Conservation (phyloP, 2,888 invertebrate genomes). For the Timema podura region DNA sequence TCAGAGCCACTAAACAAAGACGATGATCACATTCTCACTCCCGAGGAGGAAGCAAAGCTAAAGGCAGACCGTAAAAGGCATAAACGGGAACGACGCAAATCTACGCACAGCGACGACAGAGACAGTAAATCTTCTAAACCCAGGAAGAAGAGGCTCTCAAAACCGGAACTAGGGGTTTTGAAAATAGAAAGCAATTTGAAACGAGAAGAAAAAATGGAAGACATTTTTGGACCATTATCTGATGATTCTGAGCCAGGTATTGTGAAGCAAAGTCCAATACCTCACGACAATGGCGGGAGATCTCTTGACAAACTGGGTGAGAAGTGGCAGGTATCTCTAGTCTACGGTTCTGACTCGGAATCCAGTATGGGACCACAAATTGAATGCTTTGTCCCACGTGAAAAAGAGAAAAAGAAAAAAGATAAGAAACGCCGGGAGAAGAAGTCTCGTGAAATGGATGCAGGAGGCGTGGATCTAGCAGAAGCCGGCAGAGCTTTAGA, state of each 20-base stretch:
- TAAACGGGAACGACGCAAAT: constrained; percentile 34
- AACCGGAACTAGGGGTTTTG: constrained; percentile 24
- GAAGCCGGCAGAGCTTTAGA: constrained; percentile 79
- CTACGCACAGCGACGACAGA: constrained; percentile 40
- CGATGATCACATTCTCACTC: constrained; percentile 27
- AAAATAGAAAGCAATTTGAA: constrained; percentile 43
- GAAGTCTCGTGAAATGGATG: constrained; percentile 37
- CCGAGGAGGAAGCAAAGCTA: constrained; percentile 40
- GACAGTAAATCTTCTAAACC: constrained; percentile 43
- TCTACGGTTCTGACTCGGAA: constrained; percentile 54
- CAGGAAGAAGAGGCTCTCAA: constrained; percentile 43
- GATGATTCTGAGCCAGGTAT: constrained; percentile 55
- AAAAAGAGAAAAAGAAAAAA: constrained; percentile 59
- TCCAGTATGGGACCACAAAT: constrained; percentile 29
- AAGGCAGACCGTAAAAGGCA: constrained; percentile 45
- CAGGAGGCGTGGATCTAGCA: constrained; percentile 55
- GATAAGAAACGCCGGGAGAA: constrained; percentile 41
- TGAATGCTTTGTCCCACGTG: constrained; percentile 22
- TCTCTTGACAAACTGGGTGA: constrained; percentile 36
- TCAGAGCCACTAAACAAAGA: not conserved
- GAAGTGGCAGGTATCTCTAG: constrained; percentile 42
- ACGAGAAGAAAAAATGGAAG: constrained; percentile 79
- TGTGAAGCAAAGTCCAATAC: constrained; percentile 25
- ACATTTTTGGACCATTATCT: constrained; percentile 81
- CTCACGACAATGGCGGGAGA: constrained; percentile 19